Base-by-base conservation (phyloP, 2,888 invertebrate genomes). In the Teleogryllus oceanicus region DNA sequence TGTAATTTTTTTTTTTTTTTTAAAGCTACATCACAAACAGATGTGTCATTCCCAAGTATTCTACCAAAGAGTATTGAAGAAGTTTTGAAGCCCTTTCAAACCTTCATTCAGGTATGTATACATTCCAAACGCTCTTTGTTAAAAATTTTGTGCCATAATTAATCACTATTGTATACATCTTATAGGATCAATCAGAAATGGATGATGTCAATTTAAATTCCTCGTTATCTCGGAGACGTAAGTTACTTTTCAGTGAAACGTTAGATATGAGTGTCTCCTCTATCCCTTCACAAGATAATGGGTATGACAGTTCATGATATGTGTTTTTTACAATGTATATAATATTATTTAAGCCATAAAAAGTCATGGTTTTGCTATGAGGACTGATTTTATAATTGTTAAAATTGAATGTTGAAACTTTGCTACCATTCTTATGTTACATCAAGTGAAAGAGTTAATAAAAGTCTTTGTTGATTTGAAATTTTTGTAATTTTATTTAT, bases 21-120 rank as follows among this genome's bases (percentile, higher is more conserved):
- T 84, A 92, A n/a, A n/a, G 92, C 88, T 86, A 90, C 90, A 87
- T 89, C 90, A 75, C 93, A 93, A 87, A 93, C 93, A 50, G 86
- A 90, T 80, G 87, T 93, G 82, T 90, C 92, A 50, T 86, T 93
- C 81, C 92, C 93, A 79, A 89, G 91, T 37, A 86, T 89, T 83
- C 86, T 93, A 62, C 92, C 93, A 4, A 87, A 88, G 79, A 89
- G 91, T 84, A 84, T 93, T 37, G 92, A 92, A 86, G 89, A 90
- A 83, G 86, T 89, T 62, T 87, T 93, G 24, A 89, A 89, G 85
- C 90, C 91, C 76, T 93, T 90, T 86, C 92, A 90, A 85, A 90
- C 89, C 74, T 91, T 89, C 84, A 90, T 88, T 50, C 87, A 88
- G 84, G 88, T 78, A 80, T 76, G 76, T n/a, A 18, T 8, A n/a